Percentiles rank a stretch among this genome's conserved stretches.
Evolutionary conservation across 2,797 vertebrate species (phyloP).

Genomic region (Enteromius treurensis): DNA sequence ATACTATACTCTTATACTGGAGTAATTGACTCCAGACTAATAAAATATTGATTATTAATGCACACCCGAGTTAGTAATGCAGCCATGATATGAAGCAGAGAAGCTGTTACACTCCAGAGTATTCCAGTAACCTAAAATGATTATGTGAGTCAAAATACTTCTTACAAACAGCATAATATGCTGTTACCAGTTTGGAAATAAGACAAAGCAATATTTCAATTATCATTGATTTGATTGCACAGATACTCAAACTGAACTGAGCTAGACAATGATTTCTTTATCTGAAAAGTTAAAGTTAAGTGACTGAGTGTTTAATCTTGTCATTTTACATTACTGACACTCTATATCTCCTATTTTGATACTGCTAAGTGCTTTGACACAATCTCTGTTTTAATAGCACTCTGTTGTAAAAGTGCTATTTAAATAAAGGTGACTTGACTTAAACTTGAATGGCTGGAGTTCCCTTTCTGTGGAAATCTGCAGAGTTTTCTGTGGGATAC

Average conservation of each 20-base stretch:
- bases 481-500: neutral
- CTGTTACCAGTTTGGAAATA: neutral
- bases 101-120: neutral
- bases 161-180: neutral
- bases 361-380: too few species aligned
- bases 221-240: too few species aligned
- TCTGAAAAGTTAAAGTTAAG: too few species aligned
- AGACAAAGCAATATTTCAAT: neutral
- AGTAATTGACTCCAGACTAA: neutral
- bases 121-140: neutral
- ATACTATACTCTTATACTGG: neutral
- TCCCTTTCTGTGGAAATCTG: conserved; percentile 1
- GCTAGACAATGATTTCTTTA: too few species aligned
- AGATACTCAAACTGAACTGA: too few species aligned
- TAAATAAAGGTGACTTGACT: too few species aligned
- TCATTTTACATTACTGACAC: too few species aligned
- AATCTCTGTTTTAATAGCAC: too few species aligned
- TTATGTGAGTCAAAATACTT: conserved; percentile 4
- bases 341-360: too few species aligned
- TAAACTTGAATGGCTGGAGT: neutral
- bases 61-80: neutral
- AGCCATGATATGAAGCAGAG: neutral
- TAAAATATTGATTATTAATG: neutral
- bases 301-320: too few species aligned
- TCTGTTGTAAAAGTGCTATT: too few species aligned